Percentiles rank a stretch among this genome's conserved stretches.
These are phyloP conservation scores for Cygnus atratus DNA, from an alignment of 2,113 vertebrate genomes.

Conservation along the genomic window DNA sequence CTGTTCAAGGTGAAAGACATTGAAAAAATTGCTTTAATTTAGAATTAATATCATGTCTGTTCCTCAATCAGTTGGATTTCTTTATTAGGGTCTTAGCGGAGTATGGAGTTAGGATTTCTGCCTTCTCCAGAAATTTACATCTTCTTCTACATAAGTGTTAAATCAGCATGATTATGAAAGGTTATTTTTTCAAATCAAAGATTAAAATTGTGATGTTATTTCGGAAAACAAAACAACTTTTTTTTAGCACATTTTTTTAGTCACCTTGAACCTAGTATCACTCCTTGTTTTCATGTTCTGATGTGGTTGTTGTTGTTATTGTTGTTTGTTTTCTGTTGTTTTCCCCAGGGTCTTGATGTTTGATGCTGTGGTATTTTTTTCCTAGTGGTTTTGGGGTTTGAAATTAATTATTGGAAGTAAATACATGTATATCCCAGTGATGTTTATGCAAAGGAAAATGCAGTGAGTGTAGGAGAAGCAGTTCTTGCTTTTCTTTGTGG, in stretches of 20 bases:
- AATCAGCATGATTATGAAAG: background rate
- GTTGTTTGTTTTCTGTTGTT: background rate
- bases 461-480: background rate
- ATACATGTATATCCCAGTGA: fast-evolving
- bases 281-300: background rate
- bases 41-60: background rate
- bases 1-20: background rate
- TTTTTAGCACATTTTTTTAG: background rate
- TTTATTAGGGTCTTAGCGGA: background rate
- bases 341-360: background rate
- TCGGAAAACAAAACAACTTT: background rate
- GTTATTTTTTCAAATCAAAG: background rate
- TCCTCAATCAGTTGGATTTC: background rate
- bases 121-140: background rate
- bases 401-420: background rate
- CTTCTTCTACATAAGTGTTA: background rate
- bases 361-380: background rate
- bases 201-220: background rate
- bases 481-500: background rate
- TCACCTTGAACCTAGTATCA: background rate
- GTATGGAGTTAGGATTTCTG: background rate
- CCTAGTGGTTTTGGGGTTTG: background rate
- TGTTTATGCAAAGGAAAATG: background rate
- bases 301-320: background rate
- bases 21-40: background rate